Evolutionary conservation across 2,888 invertebrate species (phyloP).

Genomic region (Nomada fabriciana): DNA sequence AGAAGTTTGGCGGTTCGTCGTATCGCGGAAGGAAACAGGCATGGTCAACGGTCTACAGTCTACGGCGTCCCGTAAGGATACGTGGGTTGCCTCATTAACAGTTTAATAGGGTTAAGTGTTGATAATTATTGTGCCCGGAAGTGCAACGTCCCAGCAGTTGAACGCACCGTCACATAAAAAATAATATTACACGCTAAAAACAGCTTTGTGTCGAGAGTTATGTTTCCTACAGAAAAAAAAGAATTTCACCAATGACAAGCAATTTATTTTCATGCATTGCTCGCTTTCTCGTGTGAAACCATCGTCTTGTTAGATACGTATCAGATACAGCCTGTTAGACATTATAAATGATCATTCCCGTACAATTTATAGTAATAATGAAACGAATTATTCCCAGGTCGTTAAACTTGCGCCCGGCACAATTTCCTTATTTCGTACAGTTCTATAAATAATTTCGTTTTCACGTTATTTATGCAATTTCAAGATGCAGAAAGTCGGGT

Average conservation of each 20-base stretch:
- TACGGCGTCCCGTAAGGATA: slow-evolving; percentile 53
- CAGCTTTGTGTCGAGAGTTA: slow-evolving; percentile 9
- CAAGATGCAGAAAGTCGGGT: no score
- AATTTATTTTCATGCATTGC: background rate
- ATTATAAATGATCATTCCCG: background rate
- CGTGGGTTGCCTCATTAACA: slow-evolving; percentile 73
- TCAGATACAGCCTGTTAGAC: background rate
- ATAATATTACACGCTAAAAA: background rate
- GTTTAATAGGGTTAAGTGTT: slow-evolving; percentile 76
- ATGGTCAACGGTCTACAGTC: slow-evolving; percentile 1
- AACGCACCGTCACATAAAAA: slow-evolving; percentile 5
- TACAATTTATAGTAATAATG: background rate
- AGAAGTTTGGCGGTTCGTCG: slow-evolving; percentile 11
- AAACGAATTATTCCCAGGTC: background rate
- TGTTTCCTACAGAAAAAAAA: slow-evolving; percentile 3
- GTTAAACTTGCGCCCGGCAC: background rate
- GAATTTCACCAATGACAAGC: background rate
- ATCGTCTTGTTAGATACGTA: background rate
- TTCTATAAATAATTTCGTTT: no score
- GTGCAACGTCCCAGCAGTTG: slow-evolving; percentile 58
- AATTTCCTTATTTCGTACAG: no score
- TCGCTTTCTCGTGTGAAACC: background rate
- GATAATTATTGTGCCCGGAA: slow-evolving; percentile 72
- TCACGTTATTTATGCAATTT: no score
- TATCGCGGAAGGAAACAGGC: slow-evolving; percentile 60